Conservation (phyloP, 2,888 invertebrate species). For the Melanophora roralis region DNA sequence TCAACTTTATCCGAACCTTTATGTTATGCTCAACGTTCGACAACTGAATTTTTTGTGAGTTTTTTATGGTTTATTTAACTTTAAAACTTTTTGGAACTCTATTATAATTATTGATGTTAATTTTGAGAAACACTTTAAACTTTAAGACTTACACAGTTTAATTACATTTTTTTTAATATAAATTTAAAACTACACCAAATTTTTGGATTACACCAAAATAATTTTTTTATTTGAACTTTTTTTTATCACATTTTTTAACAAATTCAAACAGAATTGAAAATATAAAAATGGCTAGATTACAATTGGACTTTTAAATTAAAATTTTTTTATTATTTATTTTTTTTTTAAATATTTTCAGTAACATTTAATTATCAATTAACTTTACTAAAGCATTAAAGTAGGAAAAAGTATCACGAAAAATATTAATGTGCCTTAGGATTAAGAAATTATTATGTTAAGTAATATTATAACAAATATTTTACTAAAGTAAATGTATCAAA, state of each 20-base stretch:
- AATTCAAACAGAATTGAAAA: constrained; percentile 25
- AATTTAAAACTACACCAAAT: too few relatives aligned
- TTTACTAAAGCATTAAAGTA: too few relatives aligned
- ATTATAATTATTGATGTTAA: constrained; percentile 26
- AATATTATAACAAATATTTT: too few relatives aligned
- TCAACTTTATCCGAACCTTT: constrained; percentile 72
- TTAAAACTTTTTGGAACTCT: constrained; percentile 9
- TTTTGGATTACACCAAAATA: not conserved
- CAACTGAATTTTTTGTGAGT: constrained; percentile 66
- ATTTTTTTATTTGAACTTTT: not conserved
- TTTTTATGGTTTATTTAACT: constrained; percentile 17
- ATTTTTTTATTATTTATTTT: not conserved
- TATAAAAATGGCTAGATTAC: constrained; percentile 2
- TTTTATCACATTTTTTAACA: not conserved
- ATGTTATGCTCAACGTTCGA: constrained; percentile 66
- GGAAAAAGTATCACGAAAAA: too few relatives aligned
- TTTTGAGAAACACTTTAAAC: constrained; percentile 30
- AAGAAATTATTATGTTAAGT: too few relatives aligned
- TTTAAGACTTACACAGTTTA: constrained; percentile 23
- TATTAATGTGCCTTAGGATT: too few relatives aligned
- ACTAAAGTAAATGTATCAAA: too few relatives aligned
- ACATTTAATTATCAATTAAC: too few relatives aligned
- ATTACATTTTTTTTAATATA: not conserved
- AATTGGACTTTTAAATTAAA: constrained; percentile 3
- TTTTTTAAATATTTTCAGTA: too few relatives aligned